These are phyloP conservation scores for Drosophila niveifrons DNA, from an alignment of 2,888 invertebrate species.

Conservation along the genomic window DNA sequence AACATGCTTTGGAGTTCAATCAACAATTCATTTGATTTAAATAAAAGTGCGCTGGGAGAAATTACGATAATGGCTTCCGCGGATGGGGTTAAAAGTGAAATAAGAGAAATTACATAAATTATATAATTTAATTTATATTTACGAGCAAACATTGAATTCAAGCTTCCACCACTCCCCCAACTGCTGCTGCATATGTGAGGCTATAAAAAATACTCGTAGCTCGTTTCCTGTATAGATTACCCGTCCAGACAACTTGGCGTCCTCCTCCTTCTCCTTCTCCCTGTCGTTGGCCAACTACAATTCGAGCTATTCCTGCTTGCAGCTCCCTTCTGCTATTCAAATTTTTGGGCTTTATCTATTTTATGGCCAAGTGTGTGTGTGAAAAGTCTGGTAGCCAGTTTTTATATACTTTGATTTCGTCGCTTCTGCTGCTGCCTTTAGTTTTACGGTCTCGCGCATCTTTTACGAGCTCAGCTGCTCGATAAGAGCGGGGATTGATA, in stretches of 20 bases:
- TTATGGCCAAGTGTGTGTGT: slow-evolving; percentile 71
- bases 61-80: slow-evolving; percentile 77
- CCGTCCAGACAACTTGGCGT: slow-evolving; percentile 66
- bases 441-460: slow-evolving; percentile 64
- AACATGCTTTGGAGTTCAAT: not conserved
- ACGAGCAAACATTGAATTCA: slow-evolving; percentile 49
- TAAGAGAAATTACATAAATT: slow-evolving; percentile 66
- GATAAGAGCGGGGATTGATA: slow-evolving; percentile 69
- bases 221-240: slow-evolving; percentile 63
- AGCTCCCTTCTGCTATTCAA: slow-evolving; percentile 62
- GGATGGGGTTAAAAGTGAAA: slow-evolving; percentile 59
- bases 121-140: slow-evolving; percentile 79
- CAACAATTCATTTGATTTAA: slow-evolving; percentile 54
- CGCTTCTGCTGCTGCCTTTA: slow-evolving; percentile 59
- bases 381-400: slow-evolving; percentile 59
- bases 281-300: not conserved
- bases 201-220: slow-evolving; percentile 54
- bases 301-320: not conserved
- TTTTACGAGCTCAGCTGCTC: slow-evolving; percentile 66
- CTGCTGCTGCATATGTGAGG: slow-evolving; percentile 31
- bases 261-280: slow-evolving; percentile 20
- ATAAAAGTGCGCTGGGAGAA: slow-evolving; percentile 47
- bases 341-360: slow-evolving; percentile 71
- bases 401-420: slow-evolving; percentile 76
- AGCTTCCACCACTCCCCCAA: not conserved